phyloP scores from a whole-genome alignment of 2,113 vertebrate genomes.

The Brachirus orientalis region DNA sequence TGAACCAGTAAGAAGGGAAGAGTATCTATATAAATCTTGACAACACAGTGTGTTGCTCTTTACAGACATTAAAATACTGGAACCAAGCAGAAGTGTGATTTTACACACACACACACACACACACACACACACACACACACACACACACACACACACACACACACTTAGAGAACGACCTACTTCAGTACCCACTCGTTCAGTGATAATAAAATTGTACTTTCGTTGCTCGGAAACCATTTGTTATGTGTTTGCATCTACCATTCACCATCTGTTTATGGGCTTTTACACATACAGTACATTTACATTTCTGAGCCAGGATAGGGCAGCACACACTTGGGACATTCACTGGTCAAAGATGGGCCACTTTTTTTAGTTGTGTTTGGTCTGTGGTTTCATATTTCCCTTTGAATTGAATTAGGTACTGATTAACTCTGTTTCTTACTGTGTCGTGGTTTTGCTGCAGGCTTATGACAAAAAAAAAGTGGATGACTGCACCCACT shows the following conservation, averaged over 20 bases:
- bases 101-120: conserved; percentile 21
- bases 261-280: conserved; percentile 60
- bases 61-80: conserved; percentile 31
- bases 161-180: conserved; percentile 24
- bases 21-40: neutral
- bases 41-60: conserved; percentile 23
- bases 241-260: conserved; percentile 55
- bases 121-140: conserved; percentile 48
- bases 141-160: conserved; percentile 41
- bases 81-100: conserved; percentile 18
- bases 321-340: conserved; percentile 11
- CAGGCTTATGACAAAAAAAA: conserved; percentile 4
- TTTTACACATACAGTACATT: conserved; percentile 36
- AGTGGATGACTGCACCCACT: conserved; percentile 9
- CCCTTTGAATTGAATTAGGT: conserved; percentile 76
- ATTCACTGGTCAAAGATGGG: conserved; percentile 38
- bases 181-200: conserved; percentile 51
- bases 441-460: conserved; percentile 31
- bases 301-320: conserved; percentile 26
- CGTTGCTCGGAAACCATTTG: conserved; percentile 73
- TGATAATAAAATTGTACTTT: conserved; percentile 58
- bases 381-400: conserved; percentile 63
- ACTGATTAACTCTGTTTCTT: conserved; percentile 62
- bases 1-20: conserved; percentile 26
- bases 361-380: conserved; percentile 48